Evolutionary conservation across 2,888 invertebrate genomes (phyloP).

Genomic region (Altica lythri): DNA sequence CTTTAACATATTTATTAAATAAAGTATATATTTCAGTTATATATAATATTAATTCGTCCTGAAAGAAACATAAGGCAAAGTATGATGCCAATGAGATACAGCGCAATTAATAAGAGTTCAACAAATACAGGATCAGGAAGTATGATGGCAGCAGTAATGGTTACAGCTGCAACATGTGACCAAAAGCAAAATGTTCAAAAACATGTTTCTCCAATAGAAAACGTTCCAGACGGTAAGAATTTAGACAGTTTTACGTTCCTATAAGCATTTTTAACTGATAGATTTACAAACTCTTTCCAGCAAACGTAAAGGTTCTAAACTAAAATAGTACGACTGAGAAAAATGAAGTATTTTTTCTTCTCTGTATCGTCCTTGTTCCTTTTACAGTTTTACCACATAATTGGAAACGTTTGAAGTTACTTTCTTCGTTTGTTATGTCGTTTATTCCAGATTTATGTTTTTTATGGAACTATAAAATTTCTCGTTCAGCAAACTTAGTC

Average conservation of each 20-base stretch:
- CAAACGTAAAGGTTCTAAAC: too few species aligned
- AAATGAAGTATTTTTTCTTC: too few species aligned
- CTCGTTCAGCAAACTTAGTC: too few species aligned
- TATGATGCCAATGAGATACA: slow-evolving; percentile 76
- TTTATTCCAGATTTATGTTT: too few species aligned
- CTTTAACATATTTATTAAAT: background rate
- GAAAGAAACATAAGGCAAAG: slow-evolving; percentile 88
- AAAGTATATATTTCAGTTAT: slow-evolving; percentile 63
- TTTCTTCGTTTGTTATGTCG: too few species aligned
- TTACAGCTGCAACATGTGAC: slow-evolving; percentile 70
- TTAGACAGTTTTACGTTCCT: background rate
- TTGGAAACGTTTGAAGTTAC: too few species aligned
- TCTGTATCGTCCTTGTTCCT: too few species aligned
- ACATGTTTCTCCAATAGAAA: slow-evolving; percentile 61
- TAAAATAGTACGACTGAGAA: too few species aligned
- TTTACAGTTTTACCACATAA: too few species aligned
- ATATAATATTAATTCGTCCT: slow-evolving; percentile 87
- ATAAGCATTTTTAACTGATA: background rate
- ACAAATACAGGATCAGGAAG: slow-evolving; percentile 65
- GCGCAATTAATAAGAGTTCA: slow-evolving; percentile 66
- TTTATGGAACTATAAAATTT: too few species aligned
- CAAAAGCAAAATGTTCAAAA: slow-evolving; percentile 69
- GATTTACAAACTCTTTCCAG: too few species aligned
- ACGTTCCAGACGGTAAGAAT: slow-evolving; percentile 39
- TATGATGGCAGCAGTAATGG: slow-evolving; percentile 71